Evolutionary conservation across 2,888 invertebrate genomes (phyloP), one percentile per base, ranked within the genome.

Genomic region (Mechanitis messenoides): DNA sequence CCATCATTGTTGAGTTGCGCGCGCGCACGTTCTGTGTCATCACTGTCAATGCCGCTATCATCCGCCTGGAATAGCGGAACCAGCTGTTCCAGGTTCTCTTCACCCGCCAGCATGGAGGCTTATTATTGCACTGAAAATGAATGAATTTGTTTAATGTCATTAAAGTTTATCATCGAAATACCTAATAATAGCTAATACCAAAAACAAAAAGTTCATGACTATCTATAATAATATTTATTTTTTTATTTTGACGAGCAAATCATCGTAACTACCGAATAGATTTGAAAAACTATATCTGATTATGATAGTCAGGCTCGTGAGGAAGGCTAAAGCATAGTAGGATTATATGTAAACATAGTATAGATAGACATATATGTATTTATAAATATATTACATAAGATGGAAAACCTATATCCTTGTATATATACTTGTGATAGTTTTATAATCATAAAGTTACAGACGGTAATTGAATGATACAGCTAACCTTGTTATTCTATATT

Each of bases 31-130:
- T 53, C 61, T 9, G 60, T 56, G 55, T 79, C 82, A 68, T 87
- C 88, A 65, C 87, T 88, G 64, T 87, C 87, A 6, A 88, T 87
- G 59, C 87, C 88, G 59, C 88, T 88, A 71, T 88, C 88, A 45
- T 83, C 83, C 1, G 74, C 61, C 64, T 63, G 62, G 53, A 71
- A 63, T 59, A 73, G 67, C 2, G 74, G 79, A 63, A 80, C 68
- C 67, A 80, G 65, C 65, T 71, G 76, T 5, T 62, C 65, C 53
- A 63, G 54, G 42, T 64, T 59, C 35, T 20, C 73, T 35, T 71
- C 75, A 11, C 66, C 77, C 76, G 78, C 82, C 83, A 84, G 76
- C 69, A 79, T 83, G 75, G 35, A 64, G 12, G 69, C 50, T 71
- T 74, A 58, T 33, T 38, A 6, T 33, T n/a, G 53, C 63, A 45